Conservation (phyloP, 1,140 invertebrate species). For the Reticulitermes speratus region DNA sequence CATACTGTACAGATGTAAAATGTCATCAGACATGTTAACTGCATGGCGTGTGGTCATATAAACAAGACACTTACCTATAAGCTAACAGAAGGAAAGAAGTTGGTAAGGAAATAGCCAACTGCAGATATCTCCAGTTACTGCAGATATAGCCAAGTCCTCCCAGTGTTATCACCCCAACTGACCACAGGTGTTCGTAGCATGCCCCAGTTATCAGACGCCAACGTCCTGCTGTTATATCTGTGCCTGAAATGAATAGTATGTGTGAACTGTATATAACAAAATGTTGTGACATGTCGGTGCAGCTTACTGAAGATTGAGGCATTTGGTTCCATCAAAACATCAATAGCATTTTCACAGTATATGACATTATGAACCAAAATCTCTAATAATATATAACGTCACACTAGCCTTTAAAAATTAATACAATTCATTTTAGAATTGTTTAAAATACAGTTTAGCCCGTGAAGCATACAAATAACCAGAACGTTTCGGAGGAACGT, state of each 20-base stretch:
- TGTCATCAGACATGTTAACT: too few species aligned
- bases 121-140: constrained; percentile 47
- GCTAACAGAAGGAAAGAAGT: constrained; percentile 38
- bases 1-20: constrained; percentile 37
- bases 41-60: too few species aligned
- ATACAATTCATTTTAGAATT: too few species aligned
- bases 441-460: too few species aligned
- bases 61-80: constrained; percentile 37
- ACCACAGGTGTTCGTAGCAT: constrained; percentile 46
- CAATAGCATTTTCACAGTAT: too few species aligned
- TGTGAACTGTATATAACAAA: not conserved
- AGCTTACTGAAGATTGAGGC: too few species aligned
- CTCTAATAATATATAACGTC: too few species aligned
- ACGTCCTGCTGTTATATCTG: constrained; percentile 42
- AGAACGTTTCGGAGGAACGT: too few species aligned
- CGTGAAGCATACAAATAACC: too few species aligned
- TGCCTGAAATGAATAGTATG: constrained; percentile 35
- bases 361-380: too few species aligned
- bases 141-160: constrained; percentile 45
- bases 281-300: not conserved
- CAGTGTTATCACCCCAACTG: constrained; percentile 43
- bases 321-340: too few species aligned
- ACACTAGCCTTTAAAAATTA: too few species aligned
- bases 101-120: constrained; percentile 43
- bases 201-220: constrained; percentile 41